A percentile compares a stretch with the other conserved stretches of the same genome.
phyloP scores from a whole-genome alignment of 1,140 invertebrate genomes.

The Drosophila oshimai region DNA sequence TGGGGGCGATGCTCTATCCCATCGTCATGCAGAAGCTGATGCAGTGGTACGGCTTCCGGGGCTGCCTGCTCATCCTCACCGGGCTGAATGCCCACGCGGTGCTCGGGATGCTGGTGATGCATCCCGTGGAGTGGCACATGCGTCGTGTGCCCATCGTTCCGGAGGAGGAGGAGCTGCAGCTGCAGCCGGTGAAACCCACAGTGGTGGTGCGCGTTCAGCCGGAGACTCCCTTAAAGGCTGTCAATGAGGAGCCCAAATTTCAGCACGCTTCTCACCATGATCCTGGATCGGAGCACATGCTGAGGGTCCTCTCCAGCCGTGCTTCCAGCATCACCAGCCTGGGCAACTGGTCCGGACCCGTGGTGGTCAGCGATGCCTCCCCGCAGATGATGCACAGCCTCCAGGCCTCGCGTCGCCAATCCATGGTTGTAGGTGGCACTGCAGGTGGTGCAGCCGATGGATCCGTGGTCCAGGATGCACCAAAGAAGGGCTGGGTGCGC shows the following conservation, averaged over 20 bases:
- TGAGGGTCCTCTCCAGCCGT: constrained; percentile 47
- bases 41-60: constrained; percentile 85
- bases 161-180: constrained; percentile 44
- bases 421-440: neutral
- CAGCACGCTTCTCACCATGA: neutral
- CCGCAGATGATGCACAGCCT: constrained; percentile 71
- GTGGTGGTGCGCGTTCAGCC: constrained; percentile 52
- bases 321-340: constrained; percentile 80
- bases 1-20: constrained; percentile 85
- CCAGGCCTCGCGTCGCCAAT: constrained; percentile 50
- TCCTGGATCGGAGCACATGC: constrained; percentile 44
- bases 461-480: neutral
- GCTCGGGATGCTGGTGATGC: constrained; percentile 86
- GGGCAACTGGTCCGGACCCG: constrained; percentile 81
- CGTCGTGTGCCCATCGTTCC: constrained; percentile 73
- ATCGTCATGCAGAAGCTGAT: constrained; percentile 84
- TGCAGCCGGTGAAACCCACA: neutral
- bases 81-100: constrained; percentile 86
- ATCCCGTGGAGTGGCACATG: constrained; percentile 88
- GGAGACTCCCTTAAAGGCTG: constrained; percentile 40
- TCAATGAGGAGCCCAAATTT: constrained; percentile 22
- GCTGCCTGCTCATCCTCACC: constrained; percentile 85
- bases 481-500: constrained; percentile 49
- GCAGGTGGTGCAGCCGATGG: neutral
- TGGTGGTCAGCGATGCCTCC: constrained; percentile 74